Conservation (phyloP, 2,797 vertebrate genomes). For the Oreochromis grahami region DNA sequence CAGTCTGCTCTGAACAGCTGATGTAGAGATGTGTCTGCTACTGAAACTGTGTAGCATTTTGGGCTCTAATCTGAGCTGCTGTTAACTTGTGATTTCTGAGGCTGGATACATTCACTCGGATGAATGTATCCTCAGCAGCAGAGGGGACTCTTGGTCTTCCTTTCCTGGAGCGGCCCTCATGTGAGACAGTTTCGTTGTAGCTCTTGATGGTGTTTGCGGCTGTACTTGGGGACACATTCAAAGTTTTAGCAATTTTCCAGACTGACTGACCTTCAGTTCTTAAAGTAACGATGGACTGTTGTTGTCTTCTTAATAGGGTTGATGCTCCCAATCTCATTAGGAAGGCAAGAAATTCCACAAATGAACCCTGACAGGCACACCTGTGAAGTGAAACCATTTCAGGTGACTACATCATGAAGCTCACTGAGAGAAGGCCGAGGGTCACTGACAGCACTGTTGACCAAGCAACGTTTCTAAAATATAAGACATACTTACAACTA, state of each 20-base stretch:
- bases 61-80: too few species aligned
- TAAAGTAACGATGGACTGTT: background rate
- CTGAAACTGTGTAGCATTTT: too few species aligned
- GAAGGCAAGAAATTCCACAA: background rate
- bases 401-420: too few species aligned
- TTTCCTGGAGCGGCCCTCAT: background rate
- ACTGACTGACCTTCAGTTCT: background rate
- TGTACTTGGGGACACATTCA: background rate
- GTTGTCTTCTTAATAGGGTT: background rate
- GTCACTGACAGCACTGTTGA: background rate
- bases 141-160: background rate
- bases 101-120: too few species aligned
- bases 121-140: too few species aligned
- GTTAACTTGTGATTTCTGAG: too few species aligned
- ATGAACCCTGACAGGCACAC: background rate
- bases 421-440: too few species aligned
- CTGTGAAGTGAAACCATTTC: too few species aligned
- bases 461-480: background rate
- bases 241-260: background rate
- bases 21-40: too few species aligned
- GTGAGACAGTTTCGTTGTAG: background rate
- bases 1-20: too few species aligned
- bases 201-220: rapidly evolving
- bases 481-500: background rate
- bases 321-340: background rate